Conservation (phyloP, 2,113 vertebrate genomes). For the Mungos mungo region DNA sequence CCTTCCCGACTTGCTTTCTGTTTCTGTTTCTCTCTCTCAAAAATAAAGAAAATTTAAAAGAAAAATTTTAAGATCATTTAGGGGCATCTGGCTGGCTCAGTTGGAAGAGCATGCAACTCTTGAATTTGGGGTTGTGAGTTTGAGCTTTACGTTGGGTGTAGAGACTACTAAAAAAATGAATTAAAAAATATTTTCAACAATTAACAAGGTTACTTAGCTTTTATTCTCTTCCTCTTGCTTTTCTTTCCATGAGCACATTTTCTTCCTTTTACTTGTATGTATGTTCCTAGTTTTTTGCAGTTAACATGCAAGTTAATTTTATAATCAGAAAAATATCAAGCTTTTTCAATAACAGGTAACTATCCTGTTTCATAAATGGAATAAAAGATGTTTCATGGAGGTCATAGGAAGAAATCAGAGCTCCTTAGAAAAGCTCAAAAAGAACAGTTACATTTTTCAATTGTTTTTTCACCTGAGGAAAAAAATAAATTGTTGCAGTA, state of each 20-base stretch:
- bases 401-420: not conserved
- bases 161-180: not conserved
- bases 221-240: not conserved
- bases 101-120: not conserved
- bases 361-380: not conserved
- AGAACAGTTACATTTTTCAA: not conserved
- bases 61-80: not conserved
- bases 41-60: too few relatives aligned
- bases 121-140: not conserved
- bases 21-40: too few relatives aligned
- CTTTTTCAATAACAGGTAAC: not conserved
- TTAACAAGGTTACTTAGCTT: not conserved
- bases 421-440: not conserved
- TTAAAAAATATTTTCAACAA: not conserved
- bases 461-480: constrained; percentile 6
- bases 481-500: not conserved
- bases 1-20: too few relatives aligned
- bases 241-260: not conserved
- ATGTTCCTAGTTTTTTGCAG: not conserved
- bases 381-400: not conserved
- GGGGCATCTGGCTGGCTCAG: not conserved
- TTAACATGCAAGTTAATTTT: not conserved
- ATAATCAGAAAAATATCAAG: not conserved
- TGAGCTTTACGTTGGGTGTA: not conserved
- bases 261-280: not conserved